These are phyloP conservation scores for Sinopyrophorus schimmeli DNA, from an alignment of 2,888 invertebrate genomes.

Conservation along the genomic window DNA sequence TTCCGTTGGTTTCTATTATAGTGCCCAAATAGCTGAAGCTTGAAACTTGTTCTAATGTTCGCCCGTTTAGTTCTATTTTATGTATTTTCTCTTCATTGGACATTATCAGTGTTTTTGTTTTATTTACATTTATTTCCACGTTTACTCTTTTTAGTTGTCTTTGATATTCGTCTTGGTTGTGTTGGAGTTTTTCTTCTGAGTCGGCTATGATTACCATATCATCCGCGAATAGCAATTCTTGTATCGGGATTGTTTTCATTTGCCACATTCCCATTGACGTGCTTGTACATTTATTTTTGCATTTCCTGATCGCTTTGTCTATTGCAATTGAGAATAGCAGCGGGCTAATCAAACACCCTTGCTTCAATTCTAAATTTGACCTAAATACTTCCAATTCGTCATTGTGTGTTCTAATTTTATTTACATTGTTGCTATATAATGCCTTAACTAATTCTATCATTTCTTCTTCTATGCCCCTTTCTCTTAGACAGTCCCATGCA, in stretches of 20 bases:
- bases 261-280: constrained; percentile 3
- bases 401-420: constrained; percentile 13
- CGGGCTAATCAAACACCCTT: too few relatives aligned
- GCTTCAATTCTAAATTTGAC: too few relatives aligned
- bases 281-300: neutral
- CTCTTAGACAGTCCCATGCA: neutral
- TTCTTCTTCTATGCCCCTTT: constrained; percentile 11
- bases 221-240: constrained; percentile 12
- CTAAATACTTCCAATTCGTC: constrained; percentile 2
- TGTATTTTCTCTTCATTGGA: neutral
- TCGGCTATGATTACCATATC: constrained; percentile 13
- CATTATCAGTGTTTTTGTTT: constrained; percentile 6
- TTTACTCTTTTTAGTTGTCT: neutral
- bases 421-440: constrained; percentile 6
- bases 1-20: neutral
- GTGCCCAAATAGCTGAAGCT: neutral
- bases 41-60: neutral
- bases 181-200: constrained; percentile 8
- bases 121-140: constrained; percentile 9
- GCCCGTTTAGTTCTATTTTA: neutral
- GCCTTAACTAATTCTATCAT: constrained; percentile 7
- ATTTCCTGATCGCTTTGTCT: too few relatives aligned
- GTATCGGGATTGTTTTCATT: neutral
- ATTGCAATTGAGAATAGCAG: too few relatives aligned
- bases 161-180: constrained; percentile 5